Evolutionary conservation across 2,888 invertebrate species (phyloP), one percentile per base, ranked within the genome.

Genomic region (Mimachlamys varia): DNA sequence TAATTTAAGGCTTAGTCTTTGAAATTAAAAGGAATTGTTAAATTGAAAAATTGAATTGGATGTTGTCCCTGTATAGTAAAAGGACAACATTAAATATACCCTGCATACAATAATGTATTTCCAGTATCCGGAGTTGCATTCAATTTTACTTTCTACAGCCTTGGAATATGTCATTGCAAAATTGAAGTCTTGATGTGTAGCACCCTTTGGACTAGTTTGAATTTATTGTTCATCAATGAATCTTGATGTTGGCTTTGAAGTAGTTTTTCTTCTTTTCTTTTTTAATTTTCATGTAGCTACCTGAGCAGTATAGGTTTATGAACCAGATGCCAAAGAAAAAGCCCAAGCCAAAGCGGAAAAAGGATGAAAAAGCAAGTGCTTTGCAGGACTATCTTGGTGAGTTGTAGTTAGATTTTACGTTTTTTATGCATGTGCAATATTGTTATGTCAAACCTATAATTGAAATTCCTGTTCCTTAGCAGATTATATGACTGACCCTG

Each of bases 291-390:
- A 92, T 97, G 97, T 33, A 98, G 97, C 97, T 99, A 94, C 99
- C 99, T 33, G 99, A 99, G 97, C 99, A 99, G 97, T 99, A 99
- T 97, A 98, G 99, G 94, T 98, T 98, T 96, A 98, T 99, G 95
- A 99, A 98, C 97, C 98, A 98, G 95, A 98, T 98, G 93, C 98
- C 98, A 95, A 98, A 98, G 96, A 98, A 98, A 97, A 99, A 99
- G 96, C 99, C 99, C 97, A 99, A 98, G 96, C 99, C 99, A 97
- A 99, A 99, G 96, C 99, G 99, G 97, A 98, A 98, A 95, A 95
- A 95, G 88, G 92, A 93, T 27, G 95, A 94, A 44, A 95, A 95
- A 90, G 95, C 95, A 49, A 95, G 95, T 87, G 92, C 94, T 19
- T 89, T 95, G 19, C 95, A 94, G 62, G 96, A 96, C 92, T 93